Conservation (phyloP, 2,888 invertebrate species). For the Neoascia interrupta region DNA sequence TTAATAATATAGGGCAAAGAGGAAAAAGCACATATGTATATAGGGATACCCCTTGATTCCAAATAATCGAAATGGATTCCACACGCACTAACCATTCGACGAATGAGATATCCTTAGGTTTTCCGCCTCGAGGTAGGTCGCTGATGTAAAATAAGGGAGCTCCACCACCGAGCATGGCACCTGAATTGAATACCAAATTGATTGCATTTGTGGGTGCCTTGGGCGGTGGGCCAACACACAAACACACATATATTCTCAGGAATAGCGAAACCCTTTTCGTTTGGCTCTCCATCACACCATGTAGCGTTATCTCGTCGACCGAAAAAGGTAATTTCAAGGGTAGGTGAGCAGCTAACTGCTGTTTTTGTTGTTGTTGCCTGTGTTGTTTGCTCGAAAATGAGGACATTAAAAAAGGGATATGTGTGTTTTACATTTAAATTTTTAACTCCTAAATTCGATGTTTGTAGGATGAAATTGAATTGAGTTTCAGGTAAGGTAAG, state of each 20-base stretch:
- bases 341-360: conserved; percentile 65
- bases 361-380: conserved; percentile 31
- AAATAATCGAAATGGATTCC: conserved; percentile 53
- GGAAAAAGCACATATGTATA: conserved; percentile 21
- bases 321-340: conserved; percentile 67
- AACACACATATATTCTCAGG: no score
- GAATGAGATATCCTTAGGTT: conserved; percentile 40
- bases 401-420: conserved; percentile 57
- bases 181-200: conserved; percentile 65
- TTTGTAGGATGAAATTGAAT: conserved; percentile 61
- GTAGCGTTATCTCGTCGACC: conserved; percentile 32
- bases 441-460: conserved; percentile 47
- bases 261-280: conserved; percentile 36
- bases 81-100: conserved; percentile 42
- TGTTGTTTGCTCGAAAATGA: conserved; percentile 55
- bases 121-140: conserved; percentile 35
- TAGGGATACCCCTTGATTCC: no score
- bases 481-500: conserved; percentile 41
- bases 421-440: conserved; percentile 64
- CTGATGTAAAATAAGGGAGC: conserved; percentile 6
- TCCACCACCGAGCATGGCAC: conserved; percentile 19
- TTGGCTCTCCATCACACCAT: conserved; percentile 52
- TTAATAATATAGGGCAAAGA: conserved; percentile 30
- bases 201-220: conserved; percentile 48
- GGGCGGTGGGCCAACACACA: no score